These are phyloP conservation scores for Chalcosyrphus nemorum DNA, from an alignment of 2,888 invertebrate genomes.

Conservation along the genomic window DNA sequence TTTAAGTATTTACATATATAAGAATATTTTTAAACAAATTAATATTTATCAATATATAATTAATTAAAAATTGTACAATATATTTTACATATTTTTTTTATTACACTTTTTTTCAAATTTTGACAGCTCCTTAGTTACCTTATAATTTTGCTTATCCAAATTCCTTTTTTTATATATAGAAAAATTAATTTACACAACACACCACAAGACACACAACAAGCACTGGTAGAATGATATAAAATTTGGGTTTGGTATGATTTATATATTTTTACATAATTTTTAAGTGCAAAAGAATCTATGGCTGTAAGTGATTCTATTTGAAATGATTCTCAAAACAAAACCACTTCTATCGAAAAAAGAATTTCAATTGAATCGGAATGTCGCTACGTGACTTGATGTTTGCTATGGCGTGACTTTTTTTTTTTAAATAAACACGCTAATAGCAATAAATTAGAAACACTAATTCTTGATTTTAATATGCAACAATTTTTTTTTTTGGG, in stretches of 20 bases:
- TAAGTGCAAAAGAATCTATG: not conserved
- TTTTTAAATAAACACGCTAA: not conserved
- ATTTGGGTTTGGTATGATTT: conserved; percentile 15
- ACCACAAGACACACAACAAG: conserved; percentile 16
- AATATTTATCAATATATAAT: conserved; percentile 47
- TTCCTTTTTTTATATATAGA: not conserved
- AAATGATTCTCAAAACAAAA: not conserved
- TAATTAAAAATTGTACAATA: conserved; percentile 52
- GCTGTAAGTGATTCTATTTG: not conserved
- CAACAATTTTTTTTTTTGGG: not conserved
- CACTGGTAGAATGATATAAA: conserved; percentile 21
- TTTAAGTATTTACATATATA: conserved; percentile 22
- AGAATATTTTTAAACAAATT: conserved; percentile 18
- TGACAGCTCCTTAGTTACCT: conserved; percentile 18
- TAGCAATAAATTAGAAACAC: not conserved
- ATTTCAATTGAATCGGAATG: not conserved
- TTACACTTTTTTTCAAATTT: conserved; percentile 21
- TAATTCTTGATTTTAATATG: not conserved
- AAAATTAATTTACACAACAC: conserved; percentile 7
- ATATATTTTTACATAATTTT: not conserved
- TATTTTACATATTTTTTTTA: conserved; percentile 38
- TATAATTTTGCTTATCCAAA: not conserved
- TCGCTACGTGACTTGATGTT: not conserved
- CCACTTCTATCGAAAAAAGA: not conserved
- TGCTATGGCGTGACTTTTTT: no score